Evolutionary conservation across 2,888 invertebrate genomes (phyloP).

Genomic region (Tyria jacobaeae): DNA sequence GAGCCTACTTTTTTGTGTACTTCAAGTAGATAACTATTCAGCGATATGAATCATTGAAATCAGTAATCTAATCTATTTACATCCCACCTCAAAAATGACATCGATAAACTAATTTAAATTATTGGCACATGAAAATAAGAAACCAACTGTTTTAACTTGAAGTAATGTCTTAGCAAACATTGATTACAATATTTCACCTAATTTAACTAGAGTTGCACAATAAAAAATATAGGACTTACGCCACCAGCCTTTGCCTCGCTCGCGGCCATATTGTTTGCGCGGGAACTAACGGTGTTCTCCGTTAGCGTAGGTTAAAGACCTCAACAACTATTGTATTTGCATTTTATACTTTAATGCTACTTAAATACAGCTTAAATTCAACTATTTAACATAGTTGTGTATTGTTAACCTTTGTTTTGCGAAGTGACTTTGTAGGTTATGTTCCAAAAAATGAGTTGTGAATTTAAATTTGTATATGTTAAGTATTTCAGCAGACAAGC

Average conservation of each 20-base stretch:
- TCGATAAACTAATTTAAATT: neutral
- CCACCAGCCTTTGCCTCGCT: conserved; percentile 44
- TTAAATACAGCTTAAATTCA: conserved; percentile 40
- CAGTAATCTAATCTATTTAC: too few species aligned
- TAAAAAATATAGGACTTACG: conserved; percentile 49
- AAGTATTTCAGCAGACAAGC: conserved; percentile 9
- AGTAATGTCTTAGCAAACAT: conserved; percentile 12
- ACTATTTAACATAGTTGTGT: conserved; percentile 27
- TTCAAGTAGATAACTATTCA: too few species aligned
- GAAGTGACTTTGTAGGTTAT: conserved; percentile 40
- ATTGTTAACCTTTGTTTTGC: conserved; percentile 49
- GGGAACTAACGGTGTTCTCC: conserved; percentile 65
- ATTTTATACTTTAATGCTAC: conserved; percentile 28
- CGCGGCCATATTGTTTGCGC: conserved; percentile 65
- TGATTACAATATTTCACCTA: conserved; percentile 20
- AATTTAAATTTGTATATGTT: conserved; percentile 10
- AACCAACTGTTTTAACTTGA: conserved; percentile 3
- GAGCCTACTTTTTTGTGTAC: too few species aligned
- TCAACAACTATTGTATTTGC: conserved; percentile 38
- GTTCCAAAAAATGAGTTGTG: conserved; percentile 20
- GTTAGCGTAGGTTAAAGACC: conserved; percentile 64
- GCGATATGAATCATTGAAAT: too few species aligned
- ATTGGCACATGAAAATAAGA: neutral
- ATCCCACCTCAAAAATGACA: neutral
- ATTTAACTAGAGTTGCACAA: conserved; percentile 27